Base-by-base conservation (phyloP, 2,113 vertebrate genomes). In the Trogon surrucura region DNA sequence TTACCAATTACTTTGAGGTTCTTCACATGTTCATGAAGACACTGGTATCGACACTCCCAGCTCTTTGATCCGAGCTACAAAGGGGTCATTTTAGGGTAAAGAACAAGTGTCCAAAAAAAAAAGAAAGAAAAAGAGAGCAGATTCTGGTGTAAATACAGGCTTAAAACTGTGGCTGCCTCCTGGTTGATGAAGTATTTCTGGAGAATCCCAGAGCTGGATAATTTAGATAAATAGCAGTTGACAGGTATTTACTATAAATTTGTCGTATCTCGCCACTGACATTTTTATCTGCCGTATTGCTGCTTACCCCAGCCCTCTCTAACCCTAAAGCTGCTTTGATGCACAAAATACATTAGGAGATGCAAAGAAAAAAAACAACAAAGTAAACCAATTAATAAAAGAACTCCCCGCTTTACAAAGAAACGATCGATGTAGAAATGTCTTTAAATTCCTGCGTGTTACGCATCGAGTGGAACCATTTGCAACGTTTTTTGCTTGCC, bases 41-140 rank as follows among this genome's bases (percentile, higher is more conserved):
- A 91, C 94, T 51, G 91, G 79, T 74, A 73, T 56, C 38, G 95
- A 64, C 94, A 11, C 94, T 96, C 96, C 96, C 94, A 88, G 75
- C 85, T 91, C 96, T 96, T 96, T 97, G 96, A 97, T 96, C 93
- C 32, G 1, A 94, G 93, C 96, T 96, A 95, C 95, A 95, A 93
- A 96, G 95, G 95, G 95, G 95, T 95, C 91, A 30, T 90, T 67
- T 83, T 88, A 95, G 96, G 96, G 93, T 71, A 94, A 93, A 94
- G 92, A 96, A 88, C 90, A 90, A 96, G 94, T 94, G 95, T 85
- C 95, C 92, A 87, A 95, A 92, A 88, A 87, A 48, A 57, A 29
- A 20, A 57, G 29, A 23, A 60, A 67, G 11, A 71, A 53, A 29
- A 45, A 83, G 8, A 67, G 45, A 95, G 58, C 41, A 22, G 17